Conservation (phyloP, 2,888 invertebrate genomes). For the Cybosia mesomella region DNA sequence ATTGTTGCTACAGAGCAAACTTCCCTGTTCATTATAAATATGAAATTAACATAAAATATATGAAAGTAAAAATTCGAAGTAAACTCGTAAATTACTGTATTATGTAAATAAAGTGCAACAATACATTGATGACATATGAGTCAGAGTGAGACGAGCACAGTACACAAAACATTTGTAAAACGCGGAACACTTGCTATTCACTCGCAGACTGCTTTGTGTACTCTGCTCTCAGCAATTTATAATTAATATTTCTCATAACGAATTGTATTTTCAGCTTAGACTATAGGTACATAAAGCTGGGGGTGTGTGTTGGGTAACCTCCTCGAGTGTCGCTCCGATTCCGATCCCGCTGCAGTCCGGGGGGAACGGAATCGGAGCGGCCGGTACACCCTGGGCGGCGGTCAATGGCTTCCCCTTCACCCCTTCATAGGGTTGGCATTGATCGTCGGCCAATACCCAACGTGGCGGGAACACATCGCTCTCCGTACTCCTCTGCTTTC, state of each 20-base stretch:
- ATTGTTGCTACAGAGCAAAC: neutral
- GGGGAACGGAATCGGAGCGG: too few relatives aligned
- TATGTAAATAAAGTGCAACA: conserved; percentile 14
- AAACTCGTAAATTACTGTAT: conserved; percentile 6
- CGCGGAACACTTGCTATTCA: conserved; percentile 8
- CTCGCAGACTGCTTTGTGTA: conserved; percentile 13
- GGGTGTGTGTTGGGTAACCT: too few relatives aligned
- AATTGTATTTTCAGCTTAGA: neutral
- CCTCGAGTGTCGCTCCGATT: too few relatives aligned
- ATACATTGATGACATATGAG: conserved; percentile 12
- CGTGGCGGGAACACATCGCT: too few relatives aligned
- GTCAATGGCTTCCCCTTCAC: too few relatives aligned
- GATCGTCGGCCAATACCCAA: too few relatives aligned
- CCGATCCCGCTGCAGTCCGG: too few relatives aligned
- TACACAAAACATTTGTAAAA: conserved; percentile 10
- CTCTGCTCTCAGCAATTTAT: conserved; percentile 8
- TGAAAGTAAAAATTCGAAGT: conserved; percentile 8
- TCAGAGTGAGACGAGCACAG: conserved; percentile 11
- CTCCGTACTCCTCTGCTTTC: too few relatives aligned
- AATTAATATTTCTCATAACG: neutral
- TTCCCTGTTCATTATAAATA: neutral
- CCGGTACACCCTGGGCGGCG: too few relatives aligned
- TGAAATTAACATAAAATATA: neutral
- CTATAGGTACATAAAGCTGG: too few relatives aligned
- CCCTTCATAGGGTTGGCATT: too few relatives aligned